Evolutionary conservation across 2,888 invertebrate species (phyloP), one percentile per base, ranked within the genome.

Genomic region (Drosophila neutralis): DNA sequence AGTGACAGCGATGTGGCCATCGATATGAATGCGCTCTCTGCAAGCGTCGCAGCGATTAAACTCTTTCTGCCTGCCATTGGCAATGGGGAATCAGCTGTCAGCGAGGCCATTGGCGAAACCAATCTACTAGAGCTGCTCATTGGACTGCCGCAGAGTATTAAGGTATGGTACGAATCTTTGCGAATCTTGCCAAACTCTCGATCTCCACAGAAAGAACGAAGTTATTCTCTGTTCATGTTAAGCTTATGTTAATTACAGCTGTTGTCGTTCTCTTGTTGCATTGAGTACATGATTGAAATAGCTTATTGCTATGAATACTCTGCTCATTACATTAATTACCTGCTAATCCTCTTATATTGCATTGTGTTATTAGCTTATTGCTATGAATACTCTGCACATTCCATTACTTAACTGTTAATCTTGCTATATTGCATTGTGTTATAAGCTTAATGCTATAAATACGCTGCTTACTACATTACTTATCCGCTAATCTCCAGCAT

Each of bases 71-170:
- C 83, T 0, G 91, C 91, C 51, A 45, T 45, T 45, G 71, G 69
- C 13, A 74, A 80, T 2, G 89, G 83, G 56, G 70, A 82, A 53
- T 51, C 72, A 8, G 82, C 80, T 51, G 91, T 93, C 57, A 92
- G 91, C 73, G 91, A 91, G 64, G 91, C 93, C 38, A 91, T 94
- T 73, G 85, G 89, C 11, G 93, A 93, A 72, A 92, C 93, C 21
- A 93, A 93, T 87, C 85, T 93, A 67, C 76, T 94, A 62, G 93
- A 93, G 76, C 88, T 92, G 69, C 83, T 94, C 29, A 90, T 92
- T 56, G 80, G 87, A 29, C 79, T 94, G 74, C 93, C 93, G 2
- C 92, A 91, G 66, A 76, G 89, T 67, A 90, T 93, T 10, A 88
- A 90, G 78, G 93, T 93, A 79, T 53, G 56, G 4, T 45, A 24